Evolutionary conservation across 2,113 vertebrate genomes (phyloP), one percentile per base, ranked within the genome.

Genomic region (human): DNA sequence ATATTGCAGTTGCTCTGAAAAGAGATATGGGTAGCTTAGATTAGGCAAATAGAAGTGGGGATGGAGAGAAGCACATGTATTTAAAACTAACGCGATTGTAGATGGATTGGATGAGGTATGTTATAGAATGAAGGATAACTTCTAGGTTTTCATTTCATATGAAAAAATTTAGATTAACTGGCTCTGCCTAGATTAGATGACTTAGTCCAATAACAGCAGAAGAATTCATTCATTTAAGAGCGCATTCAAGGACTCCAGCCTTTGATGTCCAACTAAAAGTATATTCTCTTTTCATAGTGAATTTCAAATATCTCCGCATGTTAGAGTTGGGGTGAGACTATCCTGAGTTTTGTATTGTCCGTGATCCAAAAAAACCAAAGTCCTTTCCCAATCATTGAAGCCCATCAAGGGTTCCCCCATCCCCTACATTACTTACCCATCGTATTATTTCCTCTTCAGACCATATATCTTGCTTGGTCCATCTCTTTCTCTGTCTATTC

Each of bases 211-310:
- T 64, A 70, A 50, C 40, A 96, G 66, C 52, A 80, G 87, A 87
- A 95, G 50, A 97, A 86, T 8, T 92, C 76, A 93, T 87, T 90
- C 87, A 72, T 52, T 92, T 48, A 80, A 96, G 89, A 88, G 17
- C n/a, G 81, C 18, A 32, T 88, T 66, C 68, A 68, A 95, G 30
- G 76, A 92, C 88, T 83, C 38, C 1, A 81, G 91, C 6, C 89
- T 94, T 94, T 96, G 90, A 86, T 87, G 68, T 86, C 59, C 20
- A 76, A 35, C 43, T 40, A 70, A 96, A 91, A 86, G 48, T 50
- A 78, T 83, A 86, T 48, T 86, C 12, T 89, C n/a, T 89, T 93
- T 73, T 76, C 55, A 86, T 30, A 92, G 48, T 1, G 83, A 76
- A 70, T 80, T 68, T 87, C 50, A 59, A 86, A 68, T 83, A 45